These are phyloP conservation scores for Somateria mollissima DNA, from an alignment of 2,797 vertebrate genomes.

Conservation along the genomic window DNA sequence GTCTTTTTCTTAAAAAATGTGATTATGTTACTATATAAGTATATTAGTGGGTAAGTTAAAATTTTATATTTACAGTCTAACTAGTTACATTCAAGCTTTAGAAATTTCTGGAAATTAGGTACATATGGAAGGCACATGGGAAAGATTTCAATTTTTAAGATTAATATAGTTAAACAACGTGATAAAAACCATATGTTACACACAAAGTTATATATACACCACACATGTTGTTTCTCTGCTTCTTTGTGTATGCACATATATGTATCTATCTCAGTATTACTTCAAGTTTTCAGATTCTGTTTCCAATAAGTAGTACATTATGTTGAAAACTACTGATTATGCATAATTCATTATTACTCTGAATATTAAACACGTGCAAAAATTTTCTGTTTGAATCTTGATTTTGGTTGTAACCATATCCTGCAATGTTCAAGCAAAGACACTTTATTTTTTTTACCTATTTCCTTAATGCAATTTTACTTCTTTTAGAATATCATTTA, in stretches of 20 bases:
- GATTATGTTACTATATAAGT: neutral
- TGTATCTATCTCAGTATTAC: neutral
- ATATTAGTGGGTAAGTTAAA: neutral
- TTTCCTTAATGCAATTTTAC: neutral
- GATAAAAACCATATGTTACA: neutral
- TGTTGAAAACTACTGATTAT: neutral
- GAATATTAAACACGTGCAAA: neutral
- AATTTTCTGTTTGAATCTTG: neutral
- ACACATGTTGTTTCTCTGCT: neutral
- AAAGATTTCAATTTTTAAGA: neutral
- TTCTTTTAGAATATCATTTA: neutral
- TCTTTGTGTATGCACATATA: neutral
- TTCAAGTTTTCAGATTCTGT: neutral
- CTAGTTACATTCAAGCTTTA: neutral
- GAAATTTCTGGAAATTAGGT: neutral
- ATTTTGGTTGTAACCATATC: neutral
- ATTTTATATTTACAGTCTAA: neutral
- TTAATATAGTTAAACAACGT: neutral
- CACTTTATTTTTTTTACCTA: neutral
- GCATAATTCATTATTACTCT: neutral
- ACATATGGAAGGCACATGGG: neutral
- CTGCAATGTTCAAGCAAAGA: neutral
- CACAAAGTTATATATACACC: rapidly evolving
- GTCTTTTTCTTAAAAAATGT: neutral
- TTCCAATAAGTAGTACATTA: neutral